phyloP scores from a whole-genome alignment of 1,140 invertebrate genomes.

The Paralvinella palmiformis region DNA sequence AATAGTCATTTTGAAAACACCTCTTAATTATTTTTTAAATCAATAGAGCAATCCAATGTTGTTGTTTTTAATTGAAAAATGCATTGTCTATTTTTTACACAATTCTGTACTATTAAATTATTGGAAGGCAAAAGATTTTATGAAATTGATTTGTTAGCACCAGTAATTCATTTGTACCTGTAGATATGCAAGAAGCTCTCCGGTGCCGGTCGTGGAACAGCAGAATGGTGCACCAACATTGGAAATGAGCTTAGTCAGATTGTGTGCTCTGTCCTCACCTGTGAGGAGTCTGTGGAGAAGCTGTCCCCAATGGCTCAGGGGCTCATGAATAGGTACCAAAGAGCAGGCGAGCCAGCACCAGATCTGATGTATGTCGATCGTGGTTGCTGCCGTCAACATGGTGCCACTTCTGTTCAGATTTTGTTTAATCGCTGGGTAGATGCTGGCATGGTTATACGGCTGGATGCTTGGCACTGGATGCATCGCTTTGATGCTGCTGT shows the following conservation, averaged over 20 bases:
- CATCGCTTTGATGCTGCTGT: not conserved
- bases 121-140: too few species aligned
- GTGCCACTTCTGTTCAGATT: not conserved
- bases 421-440: not conserved
- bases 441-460: not conserved
- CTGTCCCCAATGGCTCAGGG: not conserved
- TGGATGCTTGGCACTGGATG: constrained; percentile 2
- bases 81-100: too few species aligned
- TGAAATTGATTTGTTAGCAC: too few species aligned
- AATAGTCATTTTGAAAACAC: too few species aligned
- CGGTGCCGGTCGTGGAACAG: not conserved
- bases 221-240: not conserved
- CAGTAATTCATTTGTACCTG: not conserved
- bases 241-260: not conserved
- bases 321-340: not conserved
- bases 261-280: not conserved
- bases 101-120: too few species aligned
- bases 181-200: constrained; percentile 2
- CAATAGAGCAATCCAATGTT: too few species aligned
- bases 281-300: not conserved
- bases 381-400: not conserved
- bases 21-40: too few species aligned
- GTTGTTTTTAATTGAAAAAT: not conserved
- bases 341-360: not conserved
- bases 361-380: not conserved